Base-by-base conservation (phyloP, 2,888 invertebrate genomes). In the Iselma pallidipennis region DNA sequence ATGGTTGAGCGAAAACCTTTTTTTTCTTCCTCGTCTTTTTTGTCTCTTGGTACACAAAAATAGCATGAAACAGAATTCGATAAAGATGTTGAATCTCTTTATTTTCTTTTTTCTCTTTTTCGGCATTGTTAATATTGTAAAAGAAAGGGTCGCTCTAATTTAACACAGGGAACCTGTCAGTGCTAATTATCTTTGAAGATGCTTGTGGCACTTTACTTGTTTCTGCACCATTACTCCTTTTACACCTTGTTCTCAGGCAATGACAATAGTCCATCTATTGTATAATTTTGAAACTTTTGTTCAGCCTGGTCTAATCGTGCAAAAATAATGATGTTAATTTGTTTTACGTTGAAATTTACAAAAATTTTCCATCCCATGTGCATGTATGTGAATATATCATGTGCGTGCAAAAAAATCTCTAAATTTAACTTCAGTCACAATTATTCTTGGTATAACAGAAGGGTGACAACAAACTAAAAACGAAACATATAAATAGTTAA, bases 201-300 rank as follows among this genome's bases (percentile, higher is more conserved):
- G 53, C 61, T 59, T 59, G 29, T 48, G n/a, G 57, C 65, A 62
- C 58, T 65, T 65, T 65, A 59, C 58, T 63, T 61, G 57, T 61
- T 66, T 66, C 66, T 60, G 63, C 66, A 63, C 61, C 66, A 66
- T 66, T 65, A 61, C 58, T 55, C 55, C 50, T 57, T 60, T 63
- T 63, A 63, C 63, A 63, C 63, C 63, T 63, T 59, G 59, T 56
- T 59, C 63, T 49, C 14, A 23, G n/a, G 49, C 42, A 53, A 57
- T 57, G 64, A 57, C 55, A 57, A 57, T 57, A 25, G 49, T 59
- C 63, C 52, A 59, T 63, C 59, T 37, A 59, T 57, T 59, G 59
- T 59, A 42, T 31, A 48, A 26, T 31, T 45, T 57, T 64, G 60
- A 64, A 60, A 64, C 60, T 55, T n/a, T 29, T 48, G 28, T 56